Conservation (phyloP, 2,113 vertebrate genomes). For the Mobula hypostoma region DNA sequence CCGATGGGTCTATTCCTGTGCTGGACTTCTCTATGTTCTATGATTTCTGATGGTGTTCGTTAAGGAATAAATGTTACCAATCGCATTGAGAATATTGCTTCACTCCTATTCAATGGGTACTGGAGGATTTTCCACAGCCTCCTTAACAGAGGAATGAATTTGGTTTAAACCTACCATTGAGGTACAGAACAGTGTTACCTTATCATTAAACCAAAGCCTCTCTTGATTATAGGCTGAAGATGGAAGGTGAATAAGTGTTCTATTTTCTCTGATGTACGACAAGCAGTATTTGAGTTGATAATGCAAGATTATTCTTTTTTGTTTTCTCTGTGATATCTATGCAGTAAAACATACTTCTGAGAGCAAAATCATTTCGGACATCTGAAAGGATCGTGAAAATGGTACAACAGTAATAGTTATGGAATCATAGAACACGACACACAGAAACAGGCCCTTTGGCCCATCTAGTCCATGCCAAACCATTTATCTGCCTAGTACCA, state of each 20-base stretch:
- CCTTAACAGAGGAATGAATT: not conserved
- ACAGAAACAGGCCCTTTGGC: too few species aligned
- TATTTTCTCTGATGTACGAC: not conserved
- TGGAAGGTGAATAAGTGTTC: not conserved
- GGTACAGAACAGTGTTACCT: not conserved
- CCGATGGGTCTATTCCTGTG: too few species aligned
- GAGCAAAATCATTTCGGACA: not conserved
- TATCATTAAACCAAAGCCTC: not conserved
- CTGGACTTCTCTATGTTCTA: too few species aligned
- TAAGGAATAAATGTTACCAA: not conserved
- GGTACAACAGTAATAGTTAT: not conserved
- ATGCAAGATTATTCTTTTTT: not conserved
- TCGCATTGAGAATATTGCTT: not conserved
- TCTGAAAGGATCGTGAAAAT: not conserved
- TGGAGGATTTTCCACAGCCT: not conserved
- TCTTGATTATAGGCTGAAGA: not conserved
- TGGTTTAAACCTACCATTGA: not conserved
- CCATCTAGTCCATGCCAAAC: too few species aligned
- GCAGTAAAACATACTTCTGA: not conserved
- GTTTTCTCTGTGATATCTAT: not conserved
- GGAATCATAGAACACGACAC: too few species aligned
- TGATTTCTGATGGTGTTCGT: not conserved
- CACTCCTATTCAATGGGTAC: not conserved
- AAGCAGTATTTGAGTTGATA: not conserved
- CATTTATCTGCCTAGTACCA: too few species aligned